Base-by-base conservation (phyloP, 2,888 invertebrate genomes). In the Kuschelorhynchus macadamiae region DNA sequence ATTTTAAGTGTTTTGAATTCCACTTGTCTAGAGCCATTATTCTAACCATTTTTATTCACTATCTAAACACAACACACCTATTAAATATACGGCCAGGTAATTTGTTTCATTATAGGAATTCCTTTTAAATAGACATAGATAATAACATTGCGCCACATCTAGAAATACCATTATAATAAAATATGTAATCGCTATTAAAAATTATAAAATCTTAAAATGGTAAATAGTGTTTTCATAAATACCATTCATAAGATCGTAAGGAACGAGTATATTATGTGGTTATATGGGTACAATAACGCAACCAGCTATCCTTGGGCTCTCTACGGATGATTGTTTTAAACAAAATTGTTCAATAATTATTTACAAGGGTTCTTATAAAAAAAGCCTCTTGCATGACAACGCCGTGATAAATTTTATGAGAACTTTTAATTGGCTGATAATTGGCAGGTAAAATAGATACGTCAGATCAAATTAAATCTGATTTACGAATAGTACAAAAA, bases 101-200 rank as follows among this genome's bases (percentile, higher is more conserved):
- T 61, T 61, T 61, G 50, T 65, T 59, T 49, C 39, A 59, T 59
- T 65, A 65, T 44, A 65, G 59, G 65, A 65, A 65, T 65, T 65
- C 65, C 65, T 59, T 65, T 65, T 59, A 59, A 65, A 57, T 42
- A 50, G 64, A 41, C 50, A 42, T 39, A 46, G 56, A 47, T 55
- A 64, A 56, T 63, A 56, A 11, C 56, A 56, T 64, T 64, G 49
- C 64, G 53, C 49, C 53, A 64, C 21, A 64, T 17, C 30, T 42
- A 21, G 33, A 56, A 53, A n/a, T 30, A 55, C 63, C 55, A 55
- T 61, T 61, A 61, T 33, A 64, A 49, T 64, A 65, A 65, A 59
- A 65, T 46, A 59, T 65, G 52, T 65, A 65, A 65, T 65, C 65
- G 57, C 44, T 47, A 50, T 36, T 16, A 20, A 57, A 50, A 50